A percentile compares a stretch with the other conserved stretches of the same genome.
These are phyloP conservation scores for Leptobrachium ailaonicum DNA, from an alignment of 2,113 vertebrate genomes.

Conservation along the genomic window DNA sequence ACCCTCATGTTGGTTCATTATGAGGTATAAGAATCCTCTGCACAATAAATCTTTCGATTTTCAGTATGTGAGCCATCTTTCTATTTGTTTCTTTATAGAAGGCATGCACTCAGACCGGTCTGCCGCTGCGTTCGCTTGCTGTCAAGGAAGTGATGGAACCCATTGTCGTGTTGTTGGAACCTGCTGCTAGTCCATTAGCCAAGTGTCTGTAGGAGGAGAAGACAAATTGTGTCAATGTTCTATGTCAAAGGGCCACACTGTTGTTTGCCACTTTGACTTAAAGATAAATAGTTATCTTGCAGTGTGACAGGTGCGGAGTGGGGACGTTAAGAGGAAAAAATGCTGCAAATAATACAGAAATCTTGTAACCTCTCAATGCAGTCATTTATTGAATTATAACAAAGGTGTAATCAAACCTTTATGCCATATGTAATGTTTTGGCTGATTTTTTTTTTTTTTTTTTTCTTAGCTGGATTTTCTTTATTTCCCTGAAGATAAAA, in stretches of 20 bases:
- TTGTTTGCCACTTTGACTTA: constrained; percentile 85
- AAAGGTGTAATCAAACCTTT: constrained; percentile 84
- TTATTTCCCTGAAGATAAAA: constrained; percentile 56
- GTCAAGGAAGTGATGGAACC: constrained; percentile 59
- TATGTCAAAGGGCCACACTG: constrained; percentile 95
- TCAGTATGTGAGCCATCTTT: not conserved
- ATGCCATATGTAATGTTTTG: constrained; percentile 64
- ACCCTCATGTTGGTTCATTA: constrained; percentile 37
- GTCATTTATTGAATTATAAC: constrained; percentile 86
- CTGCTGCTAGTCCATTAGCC: constrained; percentile 71
- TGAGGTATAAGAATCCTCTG: constrained; percentile 11
- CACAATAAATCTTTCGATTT: constrained; percentile 29
- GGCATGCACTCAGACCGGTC: constrained; percentile 59
- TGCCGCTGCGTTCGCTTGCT: constrained; percentile 60
- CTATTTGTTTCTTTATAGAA: constrained; percentile 20
- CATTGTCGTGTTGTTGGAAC: constrained; percentile 67
- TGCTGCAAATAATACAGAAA: constrained; percentile 73
- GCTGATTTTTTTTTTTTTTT: constrained; percentile 54
- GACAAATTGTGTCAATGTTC: constrained; percentile 91
- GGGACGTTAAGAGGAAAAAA: constrained; percentile 64
- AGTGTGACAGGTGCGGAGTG: constrained; percentile 83
- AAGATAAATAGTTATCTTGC: constrained; percentile 95
- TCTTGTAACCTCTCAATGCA: constrained; percentile 80
- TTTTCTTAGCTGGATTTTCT: constrained; percentile 68
- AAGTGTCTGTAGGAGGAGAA: constrained; percentile 85